Evolutionary conservation across 2,888 invertebrate genomes (phyloP), one percentile per base, ranked within the genome.

Genomic region (Quadroppia sp.): DNA sequence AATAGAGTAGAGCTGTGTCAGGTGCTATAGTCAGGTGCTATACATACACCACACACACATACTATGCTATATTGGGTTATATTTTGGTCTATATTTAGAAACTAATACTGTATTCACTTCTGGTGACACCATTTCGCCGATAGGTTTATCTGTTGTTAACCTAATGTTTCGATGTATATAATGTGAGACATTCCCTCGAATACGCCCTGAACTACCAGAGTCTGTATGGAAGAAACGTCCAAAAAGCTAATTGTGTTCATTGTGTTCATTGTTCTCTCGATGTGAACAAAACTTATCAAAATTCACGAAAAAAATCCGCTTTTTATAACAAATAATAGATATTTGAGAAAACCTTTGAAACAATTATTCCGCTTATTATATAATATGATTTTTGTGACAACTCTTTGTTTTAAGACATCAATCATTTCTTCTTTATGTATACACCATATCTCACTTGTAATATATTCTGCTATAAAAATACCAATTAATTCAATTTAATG

Each of bases 101-200:
- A 13, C 40, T 36, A 9, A 67, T 67, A 40, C n/a, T 69, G 25
- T 69, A 69, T 69, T 42, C 45, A 69, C 25, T 23, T 25, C 11
- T 11, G 20, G 45, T 69, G 69, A 69, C 69, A 69, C 69, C 69
- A 69, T 69, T 69, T 69, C 69, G 28, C 69, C 69, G 40, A 69
- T 69, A 69, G 45, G 40, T 40, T 42, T 36, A 45, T n/a, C 25
- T 23, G 25, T 6, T 20, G 28, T 59, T 30, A 42, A 69, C 42
- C 23, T 42, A 69, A 69, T 69, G 69, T 69, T 69, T 40, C 11
- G 45, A 69, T 69, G 69, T 69, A 69, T 69, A 69, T 69, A 69
- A 69, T 69, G 45, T 69, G 20, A 45, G 15, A 15, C 36, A 20
- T 59, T 69, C 9, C 23, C 13, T 40, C 23, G 42, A 45, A 69